Conservation (phyloP, 2,113 vertebrate genomes). For the Callaeas wilsoni region DNA sequence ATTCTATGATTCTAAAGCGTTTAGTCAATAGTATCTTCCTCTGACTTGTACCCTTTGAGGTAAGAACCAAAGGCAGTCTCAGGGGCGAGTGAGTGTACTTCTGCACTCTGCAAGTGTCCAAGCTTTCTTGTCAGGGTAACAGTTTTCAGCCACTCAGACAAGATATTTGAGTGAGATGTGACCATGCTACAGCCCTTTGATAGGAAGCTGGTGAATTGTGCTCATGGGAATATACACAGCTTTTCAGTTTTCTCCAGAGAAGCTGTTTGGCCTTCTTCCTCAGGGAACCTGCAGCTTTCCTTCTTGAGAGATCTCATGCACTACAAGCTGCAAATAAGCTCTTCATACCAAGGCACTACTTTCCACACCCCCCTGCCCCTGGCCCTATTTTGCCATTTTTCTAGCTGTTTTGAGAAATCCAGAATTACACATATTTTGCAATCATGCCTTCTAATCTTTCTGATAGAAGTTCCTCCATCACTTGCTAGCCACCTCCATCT, state of each 20-base stretch:
- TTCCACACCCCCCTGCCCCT: too few relatives aligned
- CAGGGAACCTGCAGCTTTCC: neutral
- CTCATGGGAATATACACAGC: neutral
- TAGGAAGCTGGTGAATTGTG: neutral
- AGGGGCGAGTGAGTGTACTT: neutral
- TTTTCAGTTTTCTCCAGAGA: neutral
- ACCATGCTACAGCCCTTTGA: neutral
- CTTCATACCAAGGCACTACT: neutral
- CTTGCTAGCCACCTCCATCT: neutral
- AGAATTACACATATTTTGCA: neutral
- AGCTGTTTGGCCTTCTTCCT: neutral
- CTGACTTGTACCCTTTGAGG: neutral
- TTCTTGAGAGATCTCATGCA: neutral
- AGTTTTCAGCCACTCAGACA: neutral
- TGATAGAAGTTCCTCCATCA: neutral
- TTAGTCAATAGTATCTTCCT: neutral
- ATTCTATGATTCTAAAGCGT: neutral
- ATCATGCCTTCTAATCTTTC: neutral
- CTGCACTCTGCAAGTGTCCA: neutral
- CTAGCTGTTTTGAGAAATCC: neutral
- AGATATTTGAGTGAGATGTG: neutral
- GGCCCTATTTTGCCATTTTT: neutral
- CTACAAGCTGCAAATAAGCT: neutral
- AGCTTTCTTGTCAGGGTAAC: neutral
- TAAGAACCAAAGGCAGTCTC: neutral